Evolutionary conservation across 2,888 invertebrate species (phyloP).

Genomic region (Apodemia duryi): DNA sequence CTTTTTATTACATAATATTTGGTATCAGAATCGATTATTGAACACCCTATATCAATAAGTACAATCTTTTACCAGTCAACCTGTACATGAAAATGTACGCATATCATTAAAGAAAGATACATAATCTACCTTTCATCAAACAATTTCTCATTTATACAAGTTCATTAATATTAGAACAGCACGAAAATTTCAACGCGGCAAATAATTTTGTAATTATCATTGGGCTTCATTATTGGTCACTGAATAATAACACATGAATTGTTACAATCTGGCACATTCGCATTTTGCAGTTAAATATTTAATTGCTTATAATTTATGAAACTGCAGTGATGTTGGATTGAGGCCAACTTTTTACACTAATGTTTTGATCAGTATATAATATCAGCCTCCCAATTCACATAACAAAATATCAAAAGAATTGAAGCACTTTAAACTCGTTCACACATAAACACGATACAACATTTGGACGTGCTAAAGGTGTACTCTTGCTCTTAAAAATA

Average conservation of each 20-base stretch:
- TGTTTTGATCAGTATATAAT: not conserved
- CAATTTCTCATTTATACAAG: not conserved
- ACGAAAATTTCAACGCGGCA: not conserved
- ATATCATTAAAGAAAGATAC: not conserved
- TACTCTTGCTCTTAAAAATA: too few relatives aligned
- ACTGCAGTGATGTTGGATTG: not conserved
- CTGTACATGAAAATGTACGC: too few relatives aligned
- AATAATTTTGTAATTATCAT: conserved; percentile 5
- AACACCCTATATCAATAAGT: too few relatives aligned
- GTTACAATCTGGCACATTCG: not conserved
- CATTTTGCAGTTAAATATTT: not conserved
- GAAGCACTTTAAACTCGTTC: too few relatives aligned
- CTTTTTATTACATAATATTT: too few relatives aligned
- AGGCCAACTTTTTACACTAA: not conserved
- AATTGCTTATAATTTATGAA: conserved; percentile 9
- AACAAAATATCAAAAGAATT: too few relatives aligned
- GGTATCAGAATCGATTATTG: too few relatives aligned
- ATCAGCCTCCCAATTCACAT: too few relatives aligned
- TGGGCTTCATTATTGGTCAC: not conserved
- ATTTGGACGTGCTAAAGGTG: too few relatives aligned
- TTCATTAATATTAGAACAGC: not conserved
- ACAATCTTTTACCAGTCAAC: too few relatives aligned
- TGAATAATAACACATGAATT: not conserved
- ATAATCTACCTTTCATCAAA: not conserved
- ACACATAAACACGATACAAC: too few relatives aligned